phyloP scores from a whole-genome alignment of 1,140 invertebrate genomes.

The Plodia interpunctella region DNA sequence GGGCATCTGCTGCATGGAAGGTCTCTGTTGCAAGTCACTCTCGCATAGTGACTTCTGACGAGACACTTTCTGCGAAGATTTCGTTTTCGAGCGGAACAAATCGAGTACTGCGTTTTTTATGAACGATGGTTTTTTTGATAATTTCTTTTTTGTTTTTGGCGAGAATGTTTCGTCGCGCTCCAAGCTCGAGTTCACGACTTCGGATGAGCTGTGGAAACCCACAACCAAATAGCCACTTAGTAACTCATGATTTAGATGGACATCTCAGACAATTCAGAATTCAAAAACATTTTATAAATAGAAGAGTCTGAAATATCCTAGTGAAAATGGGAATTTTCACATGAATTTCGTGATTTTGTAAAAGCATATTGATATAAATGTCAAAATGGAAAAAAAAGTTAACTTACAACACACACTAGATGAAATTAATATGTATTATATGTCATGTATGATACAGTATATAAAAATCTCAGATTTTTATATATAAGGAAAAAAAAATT shows the following conservation, averaged over 20 bases:
- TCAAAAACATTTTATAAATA: slow-evolving; percentile 22
- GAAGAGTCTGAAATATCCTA: slow-evolving; percentile 54
- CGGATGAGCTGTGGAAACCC: slow-evolving; percentile 75
- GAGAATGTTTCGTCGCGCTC: slow-evolving; percentile 72
- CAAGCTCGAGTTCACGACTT: slow-evolving; percentile 69
- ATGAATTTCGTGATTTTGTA: slow-evolving; percentile 56
- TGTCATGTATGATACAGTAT: slow-evolving; percentile 6
- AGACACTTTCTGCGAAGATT: slow-evolving; percentile 70
- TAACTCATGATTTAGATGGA: slow-evolving; percentile 60
- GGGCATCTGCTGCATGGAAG: slow-evolving; percentile 39
- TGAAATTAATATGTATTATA: slow-evolving; percentile 16
- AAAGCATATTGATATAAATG: slow-evolving; percentile 74
- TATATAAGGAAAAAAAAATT: slow-evolving; percentile 8
- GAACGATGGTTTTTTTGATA: slow-evolving; percentile 76
- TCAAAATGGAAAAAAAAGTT: slow-evolving; percentile 11
- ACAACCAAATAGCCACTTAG: slow-evolving; percentile 74
- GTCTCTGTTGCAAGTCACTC: slow-evolving; percentile 66
- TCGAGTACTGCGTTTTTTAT: slow-evolving; percentile 76
- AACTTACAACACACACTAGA: slow-evolving; percentile 11
- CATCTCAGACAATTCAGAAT: slow-evolving; percentile 37
- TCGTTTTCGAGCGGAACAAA: slow-evolving; percentile 75
- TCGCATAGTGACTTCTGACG: slow-evolving; percentile 73
- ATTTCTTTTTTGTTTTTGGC: slow-evolving; percentile 77
- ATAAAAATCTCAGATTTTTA: slow-evolving; percentile 8
- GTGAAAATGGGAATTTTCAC: slow-evolving; percentile 44